These are phyloP conservation scores for Acanthosoma haemorrhoidale DNA, from an alignment of 2,888 invertebrate genomes.

Conservation along the genomic window DNA sequence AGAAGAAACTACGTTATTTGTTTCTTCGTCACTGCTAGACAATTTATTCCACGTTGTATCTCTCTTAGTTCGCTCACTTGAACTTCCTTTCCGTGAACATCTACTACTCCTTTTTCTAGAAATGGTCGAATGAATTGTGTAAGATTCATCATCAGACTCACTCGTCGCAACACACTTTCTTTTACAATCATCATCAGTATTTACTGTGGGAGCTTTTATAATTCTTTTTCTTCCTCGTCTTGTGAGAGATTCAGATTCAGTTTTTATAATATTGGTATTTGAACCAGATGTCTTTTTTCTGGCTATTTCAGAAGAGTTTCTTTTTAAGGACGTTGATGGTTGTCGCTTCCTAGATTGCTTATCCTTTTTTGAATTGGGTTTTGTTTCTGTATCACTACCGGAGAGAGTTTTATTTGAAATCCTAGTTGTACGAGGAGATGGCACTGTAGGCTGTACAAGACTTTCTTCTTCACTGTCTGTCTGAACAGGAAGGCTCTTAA, in stretches of 20 bases:
- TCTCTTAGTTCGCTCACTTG: constrained; percentile 33
- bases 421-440: constrained; percentile 28
- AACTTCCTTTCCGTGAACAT: constrained; percentile 35
- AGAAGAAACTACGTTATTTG: constrained; percentile 33
- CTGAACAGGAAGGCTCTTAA: constrained; percentile 30
- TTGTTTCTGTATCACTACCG: constrained; percentile 38
- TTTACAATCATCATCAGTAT: constrained; percentile 38
- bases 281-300: constrained; percentile 23
- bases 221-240: constrained; percentile 37
- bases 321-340: constrained; percentile 12
- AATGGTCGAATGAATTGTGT: constrained; percentile 27
- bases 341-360: constrained; percentile 25
- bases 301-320: constrained; percentile 16
- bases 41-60: constrained; percentile 33
- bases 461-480: constrained; percentile 45
- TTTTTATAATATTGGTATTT: constrained; percentile 3
- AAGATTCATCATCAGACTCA: constrained; percentile 38
- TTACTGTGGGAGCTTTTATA: constrained; percentile 36
- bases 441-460: constrained; percentile 40
- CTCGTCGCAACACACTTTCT: constrained; percentile 34
- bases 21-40: constrained; percentile 47
- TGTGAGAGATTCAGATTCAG: constrained; percentile 30
- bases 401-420: constrained; percentile 37
- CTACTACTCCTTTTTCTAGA: constrained; percentile 30
- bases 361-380: neutral